Evolutionary conservation across 2,113 vertebrate species (phyloP), one percentile per base, ranked within the genome.

Genomic region (Thermophis baileyi): DNA sequence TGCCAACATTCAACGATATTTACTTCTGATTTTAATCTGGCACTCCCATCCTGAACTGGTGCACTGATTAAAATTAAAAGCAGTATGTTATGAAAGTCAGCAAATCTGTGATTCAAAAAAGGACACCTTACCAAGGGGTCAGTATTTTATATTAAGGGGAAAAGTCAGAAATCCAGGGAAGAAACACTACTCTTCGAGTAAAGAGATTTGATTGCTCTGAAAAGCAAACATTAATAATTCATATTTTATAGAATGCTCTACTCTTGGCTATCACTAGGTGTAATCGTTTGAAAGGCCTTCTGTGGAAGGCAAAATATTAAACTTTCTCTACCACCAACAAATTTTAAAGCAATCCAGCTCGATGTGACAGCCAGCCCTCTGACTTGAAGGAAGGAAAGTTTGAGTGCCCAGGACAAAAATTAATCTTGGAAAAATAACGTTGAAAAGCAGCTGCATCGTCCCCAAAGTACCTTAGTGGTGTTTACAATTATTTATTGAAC

Each of bases 101-200:
- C 88, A 98, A 97, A 98, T 97, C 96, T 97, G 94, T 97, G 94
- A 97, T 97, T 97, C 95, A 96, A 97, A 98, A 97, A 93, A 94
- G 95, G 94, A 95, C 96, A 97, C 95, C 95, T 96, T 95, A 97
- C 96, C 90, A 96, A 97, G 93, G 96, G 97, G 97, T 97, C 96
- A 97, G 96, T 95, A 96, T 96, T 97, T 97, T 96, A 97, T 96
- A 97, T 97, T 95, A 96, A 97, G 95, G 94, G 94, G 95, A 95
- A 97, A 97, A 4, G 49, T 96, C 94, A 92, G 95, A 97, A 97
- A 97, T 44, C 90, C 18, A 69, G 93, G 91, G 96, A 95, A 96
- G 95, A 97, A 97, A 97, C 92, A 90, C 53, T 94, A 50, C 93
- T 97, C 55, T 93, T 96, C 94, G 91, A 90, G 90, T 96, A 96